phyloP scores from a whole-genome alignment of 2,113 vertebrate species.

The Ceyx cyanopectus region DNA sequence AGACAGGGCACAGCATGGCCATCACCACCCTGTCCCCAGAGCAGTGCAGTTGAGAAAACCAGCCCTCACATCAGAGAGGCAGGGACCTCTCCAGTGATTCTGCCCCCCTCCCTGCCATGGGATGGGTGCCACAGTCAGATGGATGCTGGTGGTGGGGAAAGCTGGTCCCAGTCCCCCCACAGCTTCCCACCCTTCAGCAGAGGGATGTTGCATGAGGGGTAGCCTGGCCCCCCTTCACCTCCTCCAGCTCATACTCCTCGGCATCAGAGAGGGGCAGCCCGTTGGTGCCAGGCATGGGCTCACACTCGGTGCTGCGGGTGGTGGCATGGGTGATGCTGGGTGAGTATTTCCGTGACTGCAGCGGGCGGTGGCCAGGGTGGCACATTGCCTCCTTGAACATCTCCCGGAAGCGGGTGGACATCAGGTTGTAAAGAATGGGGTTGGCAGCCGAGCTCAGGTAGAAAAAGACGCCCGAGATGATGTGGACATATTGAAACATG shows the following conservation, averaged over 20 bases:
- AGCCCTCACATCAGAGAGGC: background rate
- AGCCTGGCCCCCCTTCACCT: background rate
- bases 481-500: constrained; percentile 86
- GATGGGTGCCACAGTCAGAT: background rate
- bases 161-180: background rate
- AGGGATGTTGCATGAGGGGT: background rate
- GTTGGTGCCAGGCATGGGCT: constrained; percentile 58
- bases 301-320: constrained; percentile 84
- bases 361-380: background rate
- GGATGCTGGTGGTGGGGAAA: background rate
- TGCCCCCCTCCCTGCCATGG: accelerated
- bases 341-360: constrained; percentile 54
- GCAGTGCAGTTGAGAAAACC: background rate
- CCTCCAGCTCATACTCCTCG: constrained; percentile 39
- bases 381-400: constrained; percentile 93
- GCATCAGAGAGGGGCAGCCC: constrained; percentile 47
- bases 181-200: background rate
- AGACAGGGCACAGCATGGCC: background rate
- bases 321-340: constrained; percentile 83
- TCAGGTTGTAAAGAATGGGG: constrained; percentile 93
- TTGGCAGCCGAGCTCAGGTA: constrained; percentile 91
- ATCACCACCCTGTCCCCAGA: accelerated
- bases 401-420: constrained; percentile 93
- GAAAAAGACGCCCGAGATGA: constrained; percentile 91
- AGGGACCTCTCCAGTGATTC: background rate